Evolutionary conservation across 1,140 invertebrate genomes (phyloP).

Genomic region (Zaprionus lachaisei): DNA sequence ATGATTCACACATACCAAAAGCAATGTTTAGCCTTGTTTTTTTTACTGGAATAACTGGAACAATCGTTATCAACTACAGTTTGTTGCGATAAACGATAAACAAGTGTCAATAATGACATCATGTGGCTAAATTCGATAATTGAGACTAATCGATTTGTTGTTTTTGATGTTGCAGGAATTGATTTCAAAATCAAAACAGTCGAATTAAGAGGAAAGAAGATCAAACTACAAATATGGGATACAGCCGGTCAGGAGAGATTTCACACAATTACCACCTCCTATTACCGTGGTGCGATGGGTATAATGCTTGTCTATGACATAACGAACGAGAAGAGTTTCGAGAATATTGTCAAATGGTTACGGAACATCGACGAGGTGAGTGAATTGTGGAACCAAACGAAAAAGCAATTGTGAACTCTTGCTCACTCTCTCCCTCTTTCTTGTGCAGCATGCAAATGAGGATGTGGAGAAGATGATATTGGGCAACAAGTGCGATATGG

Average conservation of each 20-base stretch:
- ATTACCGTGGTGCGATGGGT: conserved; percentile 99
- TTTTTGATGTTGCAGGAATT: conserved; percentile 89
- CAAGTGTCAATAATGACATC: conserved; percentile 48
- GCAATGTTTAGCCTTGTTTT: background rate
- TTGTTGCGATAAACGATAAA: conserved; percentile 24
- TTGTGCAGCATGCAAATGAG: conserved; percentile 97
- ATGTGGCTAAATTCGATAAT: conserved; percentile 27
- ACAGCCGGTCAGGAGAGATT: conserved; percentile 96
- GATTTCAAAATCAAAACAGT: conserved; percentile 99
- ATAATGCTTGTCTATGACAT: conserved; percentile 99
- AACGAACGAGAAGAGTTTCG: conserved; percentile 98
- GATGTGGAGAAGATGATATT: conserved; percentile 99
- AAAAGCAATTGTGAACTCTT: background rate
- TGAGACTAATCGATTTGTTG: conserved; percentile 29
- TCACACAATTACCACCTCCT: conserved; percentile 98
- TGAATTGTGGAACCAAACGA: background rate
- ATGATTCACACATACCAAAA: conserved; percentile 36
- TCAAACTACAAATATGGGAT: conserved; percentile 98
- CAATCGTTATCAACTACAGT: conserved; percentile 17
- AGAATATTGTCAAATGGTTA: conserved; percentile 99
- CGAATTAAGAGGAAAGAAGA: conserved; percentile 98
- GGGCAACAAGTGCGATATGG: conserved; percentile 99
- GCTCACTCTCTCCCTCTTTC: conserved; percentile 1
- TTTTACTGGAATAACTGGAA: background rate
- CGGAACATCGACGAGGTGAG: conserved; percentile 97